A percentile compares a stretch with the other conserved stretches of the same genome.
These are phyloP conservation scores for Magallana ariakensis DNA, from an alignment of 1,140 invertebrate genomes.

Conservation along the genomic window DNA sequence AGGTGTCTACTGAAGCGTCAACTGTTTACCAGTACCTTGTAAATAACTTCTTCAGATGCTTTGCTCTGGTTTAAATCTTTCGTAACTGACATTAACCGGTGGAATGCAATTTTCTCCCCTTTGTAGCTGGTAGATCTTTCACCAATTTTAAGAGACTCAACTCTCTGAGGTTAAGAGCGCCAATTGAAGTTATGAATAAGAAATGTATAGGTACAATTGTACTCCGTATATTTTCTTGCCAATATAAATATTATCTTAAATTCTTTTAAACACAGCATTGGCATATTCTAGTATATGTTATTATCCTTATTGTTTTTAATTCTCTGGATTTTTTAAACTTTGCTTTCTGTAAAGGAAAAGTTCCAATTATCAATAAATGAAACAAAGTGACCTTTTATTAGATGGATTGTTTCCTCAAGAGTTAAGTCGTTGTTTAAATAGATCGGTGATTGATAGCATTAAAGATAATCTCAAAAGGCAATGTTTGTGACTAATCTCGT, in stretches of 20 bases:
- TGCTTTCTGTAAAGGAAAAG: too few relatives aligned
- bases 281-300: neutral
- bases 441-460: too few relatives aligned
- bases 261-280: neutral
- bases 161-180: neutral
- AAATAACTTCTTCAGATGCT: neutral
- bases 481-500: too few relatives aligned
- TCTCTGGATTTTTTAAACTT: too few relatives aligned
- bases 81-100: conserved; percentile 1
- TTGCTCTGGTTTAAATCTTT: conserved; percentile 20
- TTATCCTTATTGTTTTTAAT: neutral
- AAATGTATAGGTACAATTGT: neutral
- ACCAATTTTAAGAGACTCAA: neutral
- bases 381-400: too few relatives aligned
- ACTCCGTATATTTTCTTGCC: neutral
- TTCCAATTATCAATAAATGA: too few relatives aligned
- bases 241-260: neutral
- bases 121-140: neutral
- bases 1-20: conserved; percentile 1
- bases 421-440: too few relatives aligned
- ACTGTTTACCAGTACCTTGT: neutral
- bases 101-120: conserved; percentile 5
- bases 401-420: too few relatives aligned
- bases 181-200: neutral
- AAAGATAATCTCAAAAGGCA: too few relatives aligned